phyloP scores from a whole-genome alignment of 2,888 invertebrate species.

The Bursaphelenchus okinawaensis region DNA sequence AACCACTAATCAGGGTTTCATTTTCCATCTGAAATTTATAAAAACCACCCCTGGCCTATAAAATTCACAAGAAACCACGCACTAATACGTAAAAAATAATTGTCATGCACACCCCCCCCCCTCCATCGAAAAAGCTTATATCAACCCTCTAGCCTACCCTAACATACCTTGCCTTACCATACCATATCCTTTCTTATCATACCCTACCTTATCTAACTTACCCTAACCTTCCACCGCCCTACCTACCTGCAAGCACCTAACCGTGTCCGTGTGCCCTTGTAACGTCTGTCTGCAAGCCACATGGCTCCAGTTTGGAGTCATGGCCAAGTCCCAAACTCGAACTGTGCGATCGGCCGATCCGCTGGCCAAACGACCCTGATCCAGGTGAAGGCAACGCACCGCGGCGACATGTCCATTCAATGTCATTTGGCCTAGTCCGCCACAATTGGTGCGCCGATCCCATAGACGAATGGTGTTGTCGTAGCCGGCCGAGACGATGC shows the following conservation, averaged over 20 bases:
- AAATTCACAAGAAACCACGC: too few relatives aligned
- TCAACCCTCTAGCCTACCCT: too few relatives aligned
- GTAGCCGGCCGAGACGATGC: constrained; percentile 77
- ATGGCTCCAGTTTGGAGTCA: constrained; percentile 61
- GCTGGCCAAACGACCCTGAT: constrained; percentile 59
- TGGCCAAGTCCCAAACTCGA: constrained; percentile 62
- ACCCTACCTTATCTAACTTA: not conserved
- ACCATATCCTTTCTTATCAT: too few relatives aligned
- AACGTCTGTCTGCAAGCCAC: constrained; percentile 64
- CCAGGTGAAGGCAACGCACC: constrained; percentile 62
- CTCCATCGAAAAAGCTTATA: too few relatives aligned
- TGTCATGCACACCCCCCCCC: too few relatives aligned
- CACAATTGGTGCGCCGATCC: constrained; percentile 79
- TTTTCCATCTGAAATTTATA: constrained; percentile 52
- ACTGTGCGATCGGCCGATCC: constrained; percentile 61
- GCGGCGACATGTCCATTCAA: constrained; percentile 63
- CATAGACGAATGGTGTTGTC: constrained; percentile 92
- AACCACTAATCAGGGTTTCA: constrained; percentile 62
- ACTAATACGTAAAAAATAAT: too few relatives aligned
- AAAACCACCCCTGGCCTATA: too few relatives aligned
- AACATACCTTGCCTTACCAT: too few relatives aligned
- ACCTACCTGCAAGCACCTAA: constrained; percentile 62
- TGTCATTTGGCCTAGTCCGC: constrained; percentile 62
- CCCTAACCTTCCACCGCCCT: not conserved
- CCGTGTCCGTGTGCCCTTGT: constrained; percentile 62